Conservation (phyloP, 2,113 vertebrate species). For the Bagarius yarrelli region DNA sequence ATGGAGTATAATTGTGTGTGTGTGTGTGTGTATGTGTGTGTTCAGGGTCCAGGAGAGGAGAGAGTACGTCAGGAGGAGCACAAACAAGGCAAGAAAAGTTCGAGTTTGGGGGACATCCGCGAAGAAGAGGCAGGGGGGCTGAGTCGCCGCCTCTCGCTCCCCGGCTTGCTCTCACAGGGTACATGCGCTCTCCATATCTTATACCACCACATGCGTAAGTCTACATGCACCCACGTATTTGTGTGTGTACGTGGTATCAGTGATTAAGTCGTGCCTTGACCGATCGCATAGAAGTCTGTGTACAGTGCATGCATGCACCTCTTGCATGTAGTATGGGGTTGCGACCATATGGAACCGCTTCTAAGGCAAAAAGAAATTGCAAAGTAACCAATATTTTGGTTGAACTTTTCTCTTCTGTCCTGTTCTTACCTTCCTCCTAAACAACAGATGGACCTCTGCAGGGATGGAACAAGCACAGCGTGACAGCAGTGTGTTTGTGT, state of each 20-base stretch:
- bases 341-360: not conserved
- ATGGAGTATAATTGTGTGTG: slow-evolving; percentile 1
- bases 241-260: not conserved
- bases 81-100: slow-evolving; percentile 94
- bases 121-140: slow-evolving; percentile 88
- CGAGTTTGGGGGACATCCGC: slow-evolving; percentile 91
- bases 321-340: not conserved
- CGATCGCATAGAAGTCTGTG: not conserved
- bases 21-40: slow-evolving; percentile 15
- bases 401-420: not conserved
- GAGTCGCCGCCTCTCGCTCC: slow-evolving; percentile 89
- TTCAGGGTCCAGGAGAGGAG: slow-evolving; percentile 59
- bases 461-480: slow-evolving; percentile 41
- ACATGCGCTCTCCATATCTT: slow-evolving; percentile 72
- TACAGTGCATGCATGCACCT: not conserved
- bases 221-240: slow-evolving; percentile 17
- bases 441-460: slow-evolving; percentile 51
- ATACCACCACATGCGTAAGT: slow-evolving; percentile 69
- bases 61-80: slow-evolving; percentile 83
- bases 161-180: slow-evolving; percentile 97
- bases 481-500: slow-evolving; percentile 22
- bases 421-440: slow-evolving; percentile 24
- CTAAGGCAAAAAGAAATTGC: no score
- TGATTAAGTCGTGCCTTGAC: not conserved
- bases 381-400: not conserved